Conservation (phyloP, 2,888 invertebrate species). For the Sialis lutaria region DNA sequence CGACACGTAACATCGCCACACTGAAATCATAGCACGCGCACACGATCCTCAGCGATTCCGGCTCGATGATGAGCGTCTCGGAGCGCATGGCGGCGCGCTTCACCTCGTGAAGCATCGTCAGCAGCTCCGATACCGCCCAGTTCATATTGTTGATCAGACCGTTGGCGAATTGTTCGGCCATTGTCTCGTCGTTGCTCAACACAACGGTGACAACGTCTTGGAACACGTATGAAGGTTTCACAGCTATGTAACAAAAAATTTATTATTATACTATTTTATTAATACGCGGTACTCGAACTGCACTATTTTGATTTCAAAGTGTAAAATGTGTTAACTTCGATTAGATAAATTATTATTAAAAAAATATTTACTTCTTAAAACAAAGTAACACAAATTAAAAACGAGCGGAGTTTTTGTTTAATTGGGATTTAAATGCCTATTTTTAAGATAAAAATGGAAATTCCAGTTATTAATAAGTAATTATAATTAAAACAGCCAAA, state of each 20-base stretch:
- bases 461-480: too few species aligned
- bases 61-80: constrained; percentile 3
- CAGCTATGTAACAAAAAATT: background rate
- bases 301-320: background rate
- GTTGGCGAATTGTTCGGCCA: background rate
- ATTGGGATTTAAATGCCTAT: too few species aligned
- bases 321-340: background rate
- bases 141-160: constrained; percentile 3
- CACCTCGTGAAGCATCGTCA: constrained; percentile 3
- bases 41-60: background rate
- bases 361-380: too few species aligned
- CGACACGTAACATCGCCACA: constrained; percentile 4
- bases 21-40: constrained; percentile 1
- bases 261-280: background rate
- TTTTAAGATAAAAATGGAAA: too few species aligned
- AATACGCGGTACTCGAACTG: background rate
- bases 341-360: too few species aligned
- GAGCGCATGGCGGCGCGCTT: background rate
- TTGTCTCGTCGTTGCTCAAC: background rate
- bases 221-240: background rate
- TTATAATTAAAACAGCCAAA: too few species aligned
- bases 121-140: constrained; percentile 1
- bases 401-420: too few species aligned
- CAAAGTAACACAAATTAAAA: too few species aligned
- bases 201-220: background rate